Evolutionary conservation across 2,888 invertebrate genomes (phyloP).

Genomic region (Adela reaumurella): DNA sequence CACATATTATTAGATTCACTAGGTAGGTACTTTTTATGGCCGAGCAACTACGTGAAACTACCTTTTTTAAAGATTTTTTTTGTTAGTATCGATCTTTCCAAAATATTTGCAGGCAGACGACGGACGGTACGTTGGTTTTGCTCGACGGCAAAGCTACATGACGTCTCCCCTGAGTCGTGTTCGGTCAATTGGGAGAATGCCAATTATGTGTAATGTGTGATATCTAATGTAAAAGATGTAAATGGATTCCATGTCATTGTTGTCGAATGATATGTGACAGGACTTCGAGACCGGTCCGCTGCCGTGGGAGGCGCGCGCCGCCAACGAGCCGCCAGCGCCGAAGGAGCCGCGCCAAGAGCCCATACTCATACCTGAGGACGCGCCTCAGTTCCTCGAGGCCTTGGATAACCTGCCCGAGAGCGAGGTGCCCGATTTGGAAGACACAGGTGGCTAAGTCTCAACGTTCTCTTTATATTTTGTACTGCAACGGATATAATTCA

Average conservation of each 20-base stretch:
- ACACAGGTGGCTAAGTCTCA: too few relatives aligned
- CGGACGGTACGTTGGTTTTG: too few relatives aligned
- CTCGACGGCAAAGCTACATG: too few relatives aligned
- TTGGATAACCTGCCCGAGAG: constrained; percentile 11
- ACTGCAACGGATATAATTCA: too few relatives aligned
- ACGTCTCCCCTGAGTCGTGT: too few relatives aligned
- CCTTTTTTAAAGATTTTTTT: too few relatives aligned
- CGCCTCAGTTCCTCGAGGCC: constrained; percentile 10
- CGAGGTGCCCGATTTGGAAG: constrained; percentile 13
- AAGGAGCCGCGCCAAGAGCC: constrained; percentile 34
- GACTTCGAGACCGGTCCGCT: constrained; percentile 39
- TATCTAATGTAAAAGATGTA: background rate
- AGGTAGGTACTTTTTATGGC: background rate
- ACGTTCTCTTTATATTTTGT: too few relatives aligned
- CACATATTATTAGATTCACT: constrained; percentile 2
- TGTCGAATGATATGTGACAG: constrained; percentile 15
- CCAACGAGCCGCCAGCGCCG: constrained; percentile 23
- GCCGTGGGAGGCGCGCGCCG: constrained; percentile 35
- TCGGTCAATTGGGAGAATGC: too few relatives aligned
- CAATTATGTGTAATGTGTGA: too few relatives aligned
- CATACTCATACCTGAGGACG: constrained; percentile 19
- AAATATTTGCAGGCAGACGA: too few relatives aligned
- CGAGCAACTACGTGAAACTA: too few relatives aligned
- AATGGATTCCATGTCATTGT: background rate
- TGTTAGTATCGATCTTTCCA: too few relatives aligned